These are phyloP conservation scores for Eriosoma lanigerum DNA, from an alignment of 1,140 invertebrate species.

Conservation along the genomic window DNA sequence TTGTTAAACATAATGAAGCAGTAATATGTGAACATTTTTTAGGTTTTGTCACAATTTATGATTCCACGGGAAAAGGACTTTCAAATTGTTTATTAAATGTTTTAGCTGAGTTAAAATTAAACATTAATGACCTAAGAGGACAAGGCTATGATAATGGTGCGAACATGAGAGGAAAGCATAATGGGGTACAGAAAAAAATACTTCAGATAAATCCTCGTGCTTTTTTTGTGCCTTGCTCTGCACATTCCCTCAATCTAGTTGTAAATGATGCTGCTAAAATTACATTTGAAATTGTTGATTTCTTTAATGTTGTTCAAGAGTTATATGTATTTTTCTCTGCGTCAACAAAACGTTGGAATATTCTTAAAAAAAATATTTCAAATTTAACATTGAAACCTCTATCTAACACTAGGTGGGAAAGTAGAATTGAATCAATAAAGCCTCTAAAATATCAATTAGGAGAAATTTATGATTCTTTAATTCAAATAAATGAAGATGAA, in stretches of 20 bases:
- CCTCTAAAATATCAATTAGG: neutral
- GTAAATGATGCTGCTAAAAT: conserved; percentile 3
- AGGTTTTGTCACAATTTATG: neutral
- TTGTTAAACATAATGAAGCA: neutral
- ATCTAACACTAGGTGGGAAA: neutral
- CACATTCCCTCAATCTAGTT: neutral
- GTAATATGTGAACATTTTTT: conserved; percentile 6
- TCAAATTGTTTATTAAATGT: conserved; percentile 4
- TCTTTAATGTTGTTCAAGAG: too few species aligned
- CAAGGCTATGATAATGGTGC: conserved; percentile 55
- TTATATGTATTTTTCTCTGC: too few species aligned
- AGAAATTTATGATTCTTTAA: conserved; percentile 10
- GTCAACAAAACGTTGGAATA: too few species aligned
- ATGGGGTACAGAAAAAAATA: conserved; percentile 52
- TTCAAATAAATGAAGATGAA: conserved; percentile 7
- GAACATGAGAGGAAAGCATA: conserved; percentile 54
- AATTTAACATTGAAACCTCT: too few species aligned
- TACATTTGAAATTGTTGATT: conserved; percentile 7
- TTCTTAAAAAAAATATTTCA: too few species aligned
- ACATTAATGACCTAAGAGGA: conserved; percentile 53
- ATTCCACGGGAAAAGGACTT: conserved; percentile 34
- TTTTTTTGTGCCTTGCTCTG: conserved; percentile 1
- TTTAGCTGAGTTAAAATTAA: conserved; percentile 25
- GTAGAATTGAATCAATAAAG: conserved; percentile 10
- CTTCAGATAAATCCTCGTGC: conserved; percentile 44